A percentile compares a stretch with the other conserved stretches of the same genome.
Conservation (phyloP, 2,113 vertebrate species). For the Camarhynchus parvulus region DNA sequence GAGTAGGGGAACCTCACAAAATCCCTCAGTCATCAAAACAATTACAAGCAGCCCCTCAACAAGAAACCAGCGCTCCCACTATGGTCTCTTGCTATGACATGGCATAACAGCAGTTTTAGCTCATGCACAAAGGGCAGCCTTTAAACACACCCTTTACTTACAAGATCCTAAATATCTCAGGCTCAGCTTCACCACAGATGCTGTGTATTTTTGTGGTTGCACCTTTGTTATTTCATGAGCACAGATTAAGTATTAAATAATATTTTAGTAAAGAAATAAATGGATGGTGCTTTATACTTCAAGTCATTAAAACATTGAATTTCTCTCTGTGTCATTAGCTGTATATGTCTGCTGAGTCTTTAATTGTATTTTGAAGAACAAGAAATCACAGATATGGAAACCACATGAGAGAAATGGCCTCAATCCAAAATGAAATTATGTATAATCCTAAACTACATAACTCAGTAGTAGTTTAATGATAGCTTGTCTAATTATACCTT, state of each 20-base stretch:
- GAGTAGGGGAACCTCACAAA: background rate
- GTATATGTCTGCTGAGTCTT: background rate
- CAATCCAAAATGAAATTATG: conserved; percentile 39
- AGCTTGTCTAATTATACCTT: conserved; percentile 38
- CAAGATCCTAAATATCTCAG: background rate
- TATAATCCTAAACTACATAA: conserved; percentile 18
- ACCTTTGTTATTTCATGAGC: background rate
- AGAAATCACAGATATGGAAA: conserved; percentile 9
- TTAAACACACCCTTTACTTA: background rate
- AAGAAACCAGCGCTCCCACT: background rate
- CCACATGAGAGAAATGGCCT: conserved; percentile 55
- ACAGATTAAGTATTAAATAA: background rate
- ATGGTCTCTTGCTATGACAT: fast-evolving
- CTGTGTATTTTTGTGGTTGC: background rate
- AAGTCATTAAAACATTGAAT: conserved; percentile 4
- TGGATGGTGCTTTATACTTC: background rate
- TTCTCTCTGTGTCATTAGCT: conserved; percentile 10
- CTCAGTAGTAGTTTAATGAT: conserved; percentile 40
- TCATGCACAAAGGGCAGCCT: background rate
- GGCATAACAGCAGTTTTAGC: background rate
- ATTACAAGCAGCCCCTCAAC: fast-evolving
- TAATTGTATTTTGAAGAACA: conserved; percentile 7
- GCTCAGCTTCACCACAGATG: background rate
- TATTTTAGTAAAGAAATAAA: background rate
- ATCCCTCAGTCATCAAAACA: background rate